A percentile compares a stretch with the other conserved stretches of the same genome.
Evolutionary conservation across 2,888 invertebrate genomes (phyloP).

Genomic region (Laspeyria flexula): DNA sequence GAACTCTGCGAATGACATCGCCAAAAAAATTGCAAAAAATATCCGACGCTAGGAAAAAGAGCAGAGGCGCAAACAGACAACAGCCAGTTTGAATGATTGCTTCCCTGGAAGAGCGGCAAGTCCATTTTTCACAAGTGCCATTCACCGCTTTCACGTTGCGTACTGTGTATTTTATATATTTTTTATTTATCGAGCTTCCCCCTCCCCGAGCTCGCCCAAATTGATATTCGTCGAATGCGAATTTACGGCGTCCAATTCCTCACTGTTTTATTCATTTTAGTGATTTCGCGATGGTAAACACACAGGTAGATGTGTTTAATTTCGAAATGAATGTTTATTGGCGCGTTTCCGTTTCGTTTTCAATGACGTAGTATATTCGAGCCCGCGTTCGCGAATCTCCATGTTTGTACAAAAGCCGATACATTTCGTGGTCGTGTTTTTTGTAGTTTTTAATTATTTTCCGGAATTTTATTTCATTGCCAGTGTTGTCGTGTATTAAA

Average conservation of each 20-base stretch:
- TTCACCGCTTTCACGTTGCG: slow-evolving; percentile 83
- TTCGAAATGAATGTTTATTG: slow-evolving; percentile 85
- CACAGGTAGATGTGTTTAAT: slow-evolving; percentile 85
- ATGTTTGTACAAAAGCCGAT: slow-evolving; percentile 57
- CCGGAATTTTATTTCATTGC: slow-evolving; percentile 20
- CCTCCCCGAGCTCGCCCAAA: slow-evolving; percentile 70
- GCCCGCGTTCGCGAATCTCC: slow-evolving; percentile 42
- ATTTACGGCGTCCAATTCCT: slow-evolving; percentile 78
- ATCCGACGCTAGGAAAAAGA: slow-evolving; percentile 74
- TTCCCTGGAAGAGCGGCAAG: slow-evolving; percentile 85
- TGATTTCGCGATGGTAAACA: slow-evolving; percentile 83
- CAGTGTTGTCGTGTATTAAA: slow-evolving; percentile 7
- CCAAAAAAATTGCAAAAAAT: slow-evolving; percentile 74
- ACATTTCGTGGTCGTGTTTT: slow-evolving; percentile 42
- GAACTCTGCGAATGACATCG: slow-evolving; percentile 83
- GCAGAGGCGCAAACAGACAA: slow-evolving; percentile 85
- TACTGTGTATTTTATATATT: slow-evolving; percentile 81
- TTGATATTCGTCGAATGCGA: slow-evolving; percentile 82
- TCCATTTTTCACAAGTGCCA: slow-evolving; percentile 87
- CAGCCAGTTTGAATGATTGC: slow-evolving; percentile 86
- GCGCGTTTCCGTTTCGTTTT: slow-evolving; percentile 77
- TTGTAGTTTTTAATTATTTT: slow-evolving; percentile 42
- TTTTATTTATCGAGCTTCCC: slow-evolving; percentile 77
- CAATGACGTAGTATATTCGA: slow-evolving; percentile 57
- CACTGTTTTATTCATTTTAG: slow-evolving; percentile 85